Percentiles rank a stretch among this genome's conserved stretches.
Evolutionary conservation across 2,888 invertebrate species (phyloP).

Genomic region (Campoletis raptor): DNA sequence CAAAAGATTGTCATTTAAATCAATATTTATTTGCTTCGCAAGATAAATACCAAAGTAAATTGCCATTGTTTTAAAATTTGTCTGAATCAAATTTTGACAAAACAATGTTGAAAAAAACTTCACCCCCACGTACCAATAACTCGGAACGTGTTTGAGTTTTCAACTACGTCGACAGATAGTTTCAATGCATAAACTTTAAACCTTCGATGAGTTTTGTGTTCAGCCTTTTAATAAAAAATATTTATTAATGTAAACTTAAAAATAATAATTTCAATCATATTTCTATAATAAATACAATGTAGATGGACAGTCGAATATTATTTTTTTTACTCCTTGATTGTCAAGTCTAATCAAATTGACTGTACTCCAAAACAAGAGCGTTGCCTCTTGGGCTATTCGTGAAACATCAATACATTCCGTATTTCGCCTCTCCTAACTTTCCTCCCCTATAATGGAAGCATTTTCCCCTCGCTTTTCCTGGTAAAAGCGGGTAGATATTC

Average conservation of each 20-base stretch:
- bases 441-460: neutral
- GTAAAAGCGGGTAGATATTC: conserved; percentile 27
- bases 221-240: neutral
- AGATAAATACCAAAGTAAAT: neutral
- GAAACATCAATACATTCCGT: conserved; percentile 64
- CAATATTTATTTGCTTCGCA: neutral
- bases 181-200: neutral
- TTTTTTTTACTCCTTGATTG: neutral
- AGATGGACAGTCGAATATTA: neutral
- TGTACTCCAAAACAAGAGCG: conserved; percentile 17
- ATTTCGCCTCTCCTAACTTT: conserved; percentile 19
- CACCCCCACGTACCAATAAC: neutral
- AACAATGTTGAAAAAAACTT: neutral
- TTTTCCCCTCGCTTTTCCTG: conserved; percentile 18
- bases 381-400: conserved; percentile 22
- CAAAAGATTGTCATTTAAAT: neutral
- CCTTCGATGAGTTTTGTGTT: neutral
- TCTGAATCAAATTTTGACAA: neutral
- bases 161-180: neutral
- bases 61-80: neutral
- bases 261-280: neutral
- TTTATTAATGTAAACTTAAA: neutral
- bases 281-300: neutral
- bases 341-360: conserved; percentile 32
- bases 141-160: neutral